Percentiles rank a stretch among this genome's conserved stretches.
These are phyloP conservation scores for Turritopsis dohrnii DNA, from an alignment of 30 jellyfish, hydroid and myxozoan genomes.

Conservation along the genomic window DNA sequence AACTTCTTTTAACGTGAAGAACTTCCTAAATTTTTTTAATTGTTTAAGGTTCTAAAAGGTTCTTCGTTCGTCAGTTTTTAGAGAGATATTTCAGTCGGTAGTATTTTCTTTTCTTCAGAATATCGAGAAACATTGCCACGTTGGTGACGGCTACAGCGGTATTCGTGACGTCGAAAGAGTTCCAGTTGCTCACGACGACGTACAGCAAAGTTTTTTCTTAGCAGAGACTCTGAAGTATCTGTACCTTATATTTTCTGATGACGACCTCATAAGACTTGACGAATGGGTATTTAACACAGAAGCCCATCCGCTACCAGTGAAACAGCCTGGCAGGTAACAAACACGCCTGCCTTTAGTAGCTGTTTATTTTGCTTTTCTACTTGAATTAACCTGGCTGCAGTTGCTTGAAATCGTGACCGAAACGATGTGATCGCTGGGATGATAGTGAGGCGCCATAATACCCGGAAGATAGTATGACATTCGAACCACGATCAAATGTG, in stretches of 20 bases:
- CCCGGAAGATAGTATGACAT: no score
- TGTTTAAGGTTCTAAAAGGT: no score
- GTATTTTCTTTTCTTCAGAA: slow-evolving; percentile 56
- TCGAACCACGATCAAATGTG: no score
- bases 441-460: background rate
- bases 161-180: slow-evolving; percentile 86
- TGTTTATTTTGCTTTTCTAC: background rate
- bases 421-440: background rate
- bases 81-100: no score
- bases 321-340: slow-evolving; percentile 40
- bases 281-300: slow-evolving; percentile 96
- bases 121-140: slow-evolving; percentile 88
- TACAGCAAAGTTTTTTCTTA: slow-evolving; percentile 93
- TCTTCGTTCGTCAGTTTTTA: no score
- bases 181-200: slow-evolving; percentile 86
- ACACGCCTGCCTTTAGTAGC: background rate
- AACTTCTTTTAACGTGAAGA: no score
- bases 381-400: background rate
- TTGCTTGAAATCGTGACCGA: background rate
- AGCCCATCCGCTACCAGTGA: slow-evolving; percentile 97
- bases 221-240: slow-evolving; percentile 95
- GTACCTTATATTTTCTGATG: slow-evolving; percentile 85
- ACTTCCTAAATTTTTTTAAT: no score
- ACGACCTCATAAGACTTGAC: slow-evolving; percentile 72
- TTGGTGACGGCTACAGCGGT: slow-evolving; percentile 97